A percentile compares a stretch with the other conserved stretches of the same genome.
phyloP scores from a whole-genome alignment of 2,888 invertebrate species.

The Troides aeacus region DNA sequence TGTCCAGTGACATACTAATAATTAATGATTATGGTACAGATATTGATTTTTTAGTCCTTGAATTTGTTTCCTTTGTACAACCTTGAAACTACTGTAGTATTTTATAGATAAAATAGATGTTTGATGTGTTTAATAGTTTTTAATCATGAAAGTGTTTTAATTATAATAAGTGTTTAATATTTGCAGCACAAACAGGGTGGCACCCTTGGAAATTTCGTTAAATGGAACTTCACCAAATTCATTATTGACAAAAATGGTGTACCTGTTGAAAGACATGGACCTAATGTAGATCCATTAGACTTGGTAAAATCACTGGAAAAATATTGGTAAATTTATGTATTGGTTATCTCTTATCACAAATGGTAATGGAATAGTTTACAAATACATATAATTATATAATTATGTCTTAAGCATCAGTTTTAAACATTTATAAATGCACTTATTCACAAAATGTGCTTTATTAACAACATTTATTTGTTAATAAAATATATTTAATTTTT shows the following conservation, averaged over 20 bases:
- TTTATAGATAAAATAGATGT: neutral
- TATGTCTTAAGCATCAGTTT: too few relatives aligned
- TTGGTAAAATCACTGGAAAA: constrained; percentile 77
- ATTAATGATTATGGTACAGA: neutral
- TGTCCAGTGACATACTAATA: too few relatives aligned
- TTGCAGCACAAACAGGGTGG: constrained; percentile 77
- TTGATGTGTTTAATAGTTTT: neutral
- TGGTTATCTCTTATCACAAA: neutral
- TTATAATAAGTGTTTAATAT: constrained; percentile 9
- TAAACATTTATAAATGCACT: too few relatives aligned
- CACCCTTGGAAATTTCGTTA: constrained; percentile 83
- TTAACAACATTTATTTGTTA: too few relatives aligned
- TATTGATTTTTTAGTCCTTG: constrained; percentile 18
- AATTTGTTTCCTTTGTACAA: neutral
- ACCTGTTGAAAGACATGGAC: constrained; percentile 84
- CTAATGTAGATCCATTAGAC: constrained; percentile 78
- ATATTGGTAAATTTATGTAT: constrained; percentile 67
- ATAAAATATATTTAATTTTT: too few relatives aligned
- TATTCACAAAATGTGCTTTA: too few relatives aligned
- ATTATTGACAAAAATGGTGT: constrained; percentile 86
- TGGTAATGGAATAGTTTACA: neutral
- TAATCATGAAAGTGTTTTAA: too few relatives aligned
- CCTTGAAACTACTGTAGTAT: neutral
- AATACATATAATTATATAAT: neutral
- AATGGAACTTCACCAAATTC: constrained; percentile 94